A percentile compares a stretch with the other conserved stretches of the same genome.
Evolutionary conservation across 2,888 invertebrate species (phyloP).

Genomic region (Halictus quadricinctus): DNA sequence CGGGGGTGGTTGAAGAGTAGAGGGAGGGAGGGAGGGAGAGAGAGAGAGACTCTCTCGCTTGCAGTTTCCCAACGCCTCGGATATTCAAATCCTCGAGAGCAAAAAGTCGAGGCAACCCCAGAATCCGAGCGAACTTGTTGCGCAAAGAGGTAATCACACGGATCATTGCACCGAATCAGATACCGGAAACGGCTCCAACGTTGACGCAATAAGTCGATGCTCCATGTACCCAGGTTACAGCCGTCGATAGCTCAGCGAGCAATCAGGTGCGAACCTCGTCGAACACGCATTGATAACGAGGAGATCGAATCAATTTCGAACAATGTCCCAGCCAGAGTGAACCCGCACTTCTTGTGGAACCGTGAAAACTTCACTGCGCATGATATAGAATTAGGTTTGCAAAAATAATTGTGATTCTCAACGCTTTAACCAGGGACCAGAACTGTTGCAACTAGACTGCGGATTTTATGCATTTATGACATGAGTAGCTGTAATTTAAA

Average conservation of each 20-base stretch:
- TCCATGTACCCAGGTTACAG: background rate
- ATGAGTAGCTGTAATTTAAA: no score
- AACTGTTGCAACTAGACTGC: no score
- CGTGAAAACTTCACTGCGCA: background rate
- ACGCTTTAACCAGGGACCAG: background rate
- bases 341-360: background rate
- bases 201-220: slow-evolving; percentile 49
- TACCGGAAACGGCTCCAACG: slow-evolving; percentile 51
- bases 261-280: slow-evolving; percentile 3
- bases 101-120: slow-evolving; percentile 5
- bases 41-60: background rate
- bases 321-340: background rate
- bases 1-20: background rate
- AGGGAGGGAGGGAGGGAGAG: background rate
- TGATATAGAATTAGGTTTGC: background rate
- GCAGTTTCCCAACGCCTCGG: slow-evolving; percentile 25
- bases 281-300: slow-evolving; percentile 2
- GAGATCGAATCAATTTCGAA: background rate
- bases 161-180: slow-evolving; percentile 54
- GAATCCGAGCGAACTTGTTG: slow-evolving; percentile 47
- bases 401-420: background rate
- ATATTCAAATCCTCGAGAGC: slow-evolving; percentile 45
- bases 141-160: slow-evolving; percentile 58
- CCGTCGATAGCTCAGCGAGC: background rate
- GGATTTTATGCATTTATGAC: no score